Percentiles rank a stretch among this genome's conserved stretches.
Conservation (phyloP, 1,140 invertebrate genomes). For the Aricia agestis region DNA sequence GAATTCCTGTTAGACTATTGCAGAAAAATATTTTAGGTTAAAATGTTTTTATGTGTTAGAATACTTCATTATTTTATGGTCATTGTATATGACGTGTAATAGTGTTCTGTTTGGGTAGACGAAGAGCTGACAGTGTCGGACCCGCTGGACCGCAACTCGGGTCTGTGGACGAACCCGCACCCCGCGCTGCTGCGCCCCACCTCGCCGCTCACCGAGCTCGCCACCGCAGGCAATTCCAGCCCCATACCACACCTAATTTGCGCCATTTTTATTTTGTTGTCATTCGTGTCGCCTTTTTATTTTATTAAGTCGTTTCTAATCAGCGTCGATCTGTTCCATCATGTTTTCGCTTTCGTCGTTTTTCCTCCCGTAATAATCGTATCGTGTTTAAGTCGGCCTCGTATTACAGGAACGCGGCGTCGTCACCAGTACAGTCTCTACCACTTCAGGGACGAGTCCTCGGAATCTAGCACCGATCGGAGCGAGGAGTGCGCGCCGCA, state of each 20-base stretch:
- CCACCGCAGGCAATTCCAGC: conserved; percentile 56
- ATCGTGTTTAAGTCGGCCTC: conserved; percentile 19
- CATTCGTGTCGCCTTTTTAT: conserved; percentile 22
- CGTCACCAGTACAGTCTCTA: conserved; percentile 49
- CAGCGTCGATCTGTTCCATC: conserved; percentile 19
- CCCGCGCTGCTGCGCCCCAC: conserved; percentile 57
- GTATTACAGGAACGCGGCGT: conserved; percentile 57
- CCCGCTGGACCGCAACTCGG: conserved; percentile 56
- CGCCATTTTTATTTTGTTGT: conserved; percentile 24
- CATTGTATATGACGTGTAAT: conserved; percentile 5
- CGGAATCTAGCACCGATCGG: conserved; percentile 71
- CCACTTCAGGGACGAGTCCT: conserved; percentile 55
- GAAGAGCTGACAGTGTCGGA: conserved; percentile 55
- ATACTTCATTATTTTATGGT: background rate
- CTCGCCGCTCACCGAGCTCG: conserved; percentile 63
- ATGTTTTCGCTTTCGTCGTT: conserved; percentile 29
- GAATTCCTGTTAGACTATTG: too few relatives aligned
- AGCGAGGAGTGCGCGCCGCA: conserved; percentile 54
- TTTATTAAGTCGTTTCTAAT: conserved; percentile 22
- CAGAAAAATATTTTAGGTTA: too few relatives aligned
- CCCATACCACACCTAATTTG: conserved; percentile 23
- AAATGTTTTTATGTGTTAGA: background rate
- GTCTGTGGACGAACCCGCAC: conserved; percentile 65
- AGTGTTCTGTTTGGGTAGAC: conserved; percentile 31
- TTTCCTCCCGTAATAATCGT: conserved; percentile 14